Evolutionary conservation across 2,888 invertebrate genomes (phyloP), one percentile per base, ranked within the genome.

Genomic region (Drosophila austrosaltans): DNA sequence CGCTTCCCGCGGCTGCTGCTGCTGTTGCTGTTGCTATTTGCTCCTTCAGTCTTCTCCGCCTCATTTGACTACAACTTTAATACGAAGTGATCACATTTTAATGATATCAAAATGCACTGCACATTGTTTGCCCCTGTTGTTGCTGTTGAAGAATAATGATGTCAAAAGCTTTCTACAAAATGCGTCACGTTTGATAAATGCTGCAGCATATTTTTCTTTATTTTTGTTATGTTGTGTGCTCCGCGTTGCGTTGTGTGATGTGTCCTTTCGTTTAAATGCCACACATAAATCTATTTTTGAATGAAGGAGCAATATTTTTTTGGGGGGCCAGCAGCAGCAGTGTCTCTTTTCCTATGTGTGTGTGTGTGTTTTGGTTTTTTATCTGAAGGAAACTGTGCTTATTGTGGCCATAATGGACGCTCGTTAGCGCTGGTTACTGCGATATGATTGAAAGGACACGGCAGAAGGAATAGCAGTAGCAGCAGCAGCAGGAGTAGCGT

Each of bases 241-340:
- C 5, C 60, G 53, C 44, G 40, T 12, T 30, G 76, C 74, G 80
- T 82, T 73, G 75, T 78, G 76, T 76, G 74, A 82, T 62, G 69
- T 40, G 60, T 66, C 77, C 73, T 81, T 83, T 81, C 66, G 66
- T 65, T 89, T 86, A 86, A 88, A 81, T 87, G 82, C 77, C 82
- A 66, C 79, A 79, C 90, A 90, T 89, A 90, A 90, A 90, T 89
- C 90, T 90, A 90, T 90, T 89, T 89, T 87, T 85, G 88, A 89
- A 89, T 85, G 86, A 85, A 79, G 72, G 86, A 87, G 81, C 77
- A 72, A 83, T 76, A 78, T 74, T 70, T 74, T 59, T 39, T 53
- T 10, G 25, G 48, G 22, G 48, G 25, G 5, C 48, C 8, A 22
- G 22, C 10, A 36, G 36, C 8, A 10, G 36, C 32, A 32, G 3